phyloP scores from a whole-genome alignment of 2,797 vertebrate genomes.

The Paramormyrops hopkinsi region DNA sequence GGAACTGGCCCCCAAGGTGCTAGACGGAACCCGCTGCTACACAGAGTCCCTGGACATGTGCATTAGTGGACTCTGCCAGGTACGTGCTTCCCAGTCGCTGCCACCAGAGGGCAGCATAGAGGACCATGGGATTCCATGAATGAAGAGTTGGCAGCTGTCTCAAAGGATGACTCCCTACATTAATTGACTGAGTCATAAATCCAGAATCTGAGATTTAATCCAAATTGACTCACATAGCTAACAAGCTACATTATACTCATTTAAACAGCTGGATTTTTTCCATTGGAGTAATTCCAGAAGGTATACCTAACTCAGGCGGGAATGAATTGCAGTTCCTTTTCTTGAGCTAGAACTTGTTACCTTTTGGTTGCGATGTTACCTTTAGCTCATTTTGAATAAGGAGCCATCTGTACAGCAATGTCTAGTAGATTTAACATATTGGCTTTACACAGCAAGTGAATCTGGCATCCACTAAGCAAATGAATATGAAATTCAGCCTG shows the following conservation, averaged over 20 bases:
- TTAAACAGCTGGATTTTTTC: not conserved
- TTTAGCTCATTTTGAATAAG: not conserved
- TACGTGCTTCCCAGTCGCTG: constrained; percentile 46
- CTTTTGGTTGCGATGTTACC: not conserved
- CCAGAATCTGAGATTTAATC: not conserved
- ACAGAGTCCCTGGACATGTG: constrained; percentile 96
- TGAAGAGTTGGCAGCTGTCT: not conserved
- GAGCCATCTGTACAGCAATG: not conserved
- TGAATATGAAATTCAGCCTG: constrained; percentile 41
- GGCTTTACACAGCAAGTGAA: not conserved
- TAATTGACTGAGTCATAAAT: not conserved
- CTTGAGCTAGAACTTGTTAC: not conserved
- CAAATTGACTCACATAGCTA: constrained; percentile 3
- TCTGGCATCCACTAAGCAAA: constrained; percentile 44
- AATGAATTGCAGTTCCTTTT: not conserved
- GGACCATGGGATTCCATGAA: not conserved
- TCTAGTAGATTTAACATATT: constrained; percentile 6
- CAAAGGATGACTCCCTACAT: not conserved
- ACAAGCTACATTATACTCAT: not conserved
- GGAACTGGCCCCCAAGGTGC: constrained; percentile 89
- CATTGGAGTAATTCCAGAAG: not conserved
- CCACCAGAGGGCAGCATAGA: not conserved
- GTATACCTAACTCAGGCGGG: not conserved
- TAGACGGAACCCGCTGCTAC: constrained; percentile 93
- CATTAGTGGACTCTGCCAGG: constrained; percentile 91